Conservation (phyloP, 2,888 invertebrate species). For the Epinotia bilunana region DNA sequence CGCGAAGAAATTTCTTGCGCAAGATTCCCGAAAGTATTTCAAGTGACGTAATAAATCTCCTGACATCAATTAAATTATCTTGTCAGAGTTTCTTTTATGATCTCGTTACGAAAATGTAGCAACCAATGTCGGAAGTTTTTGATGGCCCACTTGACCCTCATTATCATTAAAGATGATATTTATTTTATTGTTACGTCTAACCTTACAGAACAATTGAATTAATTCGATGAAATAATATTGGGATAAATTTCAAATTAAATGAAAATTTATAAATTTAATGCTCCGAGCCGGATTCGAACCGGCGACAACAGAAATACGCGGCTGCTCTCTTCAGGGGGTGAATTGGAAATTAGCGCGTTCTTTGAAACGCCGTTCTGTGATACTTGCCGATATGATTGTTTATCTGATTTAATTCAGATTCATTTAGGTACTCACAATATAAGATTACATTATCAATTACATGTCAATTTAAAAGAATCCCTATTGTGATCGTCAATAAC, state of each 20-base stretch:
- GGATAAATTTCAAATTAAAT: not conserved
- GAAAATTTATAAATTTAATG: too few species aligned
- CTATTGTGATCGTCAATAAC: too few species aligned
- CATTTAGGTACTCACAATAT: too few species aligned
- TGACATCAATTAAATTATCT: constrained; percentile 25
- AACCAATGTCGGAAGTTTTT: constrained; percentile 21
- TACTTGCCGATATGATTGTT: too few species aligned
- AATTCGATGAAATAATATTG: not conserved
- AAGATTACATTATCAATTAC: too few species aligned
- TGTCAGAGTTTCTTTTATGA: constrained; percentile 30
- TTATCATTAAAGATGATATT: constrained; percentile 21
- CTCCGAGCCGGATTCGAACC: too few species aligned
- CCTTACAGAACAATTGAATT: constrained; percentile 4
- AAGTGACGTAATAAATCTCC: constrained; percentile 18
- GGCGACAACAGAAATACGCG: too few species aligned
- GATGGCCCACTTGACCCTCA: constrained; percentile 26
- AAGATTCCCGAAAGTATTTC: not conserved
- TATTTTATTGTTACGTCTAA: constrained; percentile 16
- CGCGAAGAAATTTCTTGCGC: not conserved
- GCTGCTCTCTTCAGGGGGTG: too few species aligned
- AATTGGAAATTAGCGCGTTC: too few species aligned
- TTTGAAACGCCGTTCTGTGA: too few species aligned
- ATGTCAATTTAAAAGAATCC: too few species aligned
- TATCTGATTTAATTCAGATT: too few species aligned
- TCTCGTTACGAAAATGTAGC: constrained; percentile 27